These are phyloP conservation scores for Syngnathus typhle DNA, from an alignment of 2,113 vertebrate genomes.

Conservation along the genomic window DNA sequence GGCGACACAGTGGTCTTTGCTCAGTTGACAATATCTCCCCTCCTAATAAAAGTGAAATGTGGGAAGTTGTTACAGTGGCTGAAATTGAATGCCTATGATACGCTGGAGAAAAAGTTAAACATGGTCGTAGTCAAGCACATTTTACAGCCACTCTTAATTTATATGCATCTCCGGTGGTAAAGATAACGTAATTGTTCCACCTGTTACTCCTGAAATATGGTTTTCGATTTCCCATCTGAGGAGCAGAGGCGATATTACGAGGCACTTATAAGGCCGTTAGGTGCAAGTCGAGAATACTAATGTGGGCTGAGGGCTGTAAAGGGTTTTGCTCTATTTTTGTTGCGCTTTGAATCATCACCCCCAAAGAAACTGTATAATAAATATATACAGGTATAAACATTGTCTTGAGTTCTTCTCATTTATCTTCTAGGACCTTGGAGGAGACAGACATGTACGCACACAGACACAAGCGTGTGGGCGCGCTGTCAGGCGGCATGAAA, in stretches of 20 bases:
- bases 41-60: constrained; percentile 24
- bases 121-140: constrained; percentile 1
- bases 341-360: background rate
- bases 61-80: constrained; percentile 4
- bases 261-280: background rate
- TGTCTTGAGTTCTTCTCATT: constrained; percentile 24
- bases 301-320: background rate
- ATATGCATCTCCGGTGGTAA: constrained; percentile 3
- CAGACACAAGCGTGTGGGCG: constrained; percentile 86
- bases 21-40: background rate
- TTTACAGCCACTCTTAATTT: constrained; percentile 15
- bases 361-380: constrained; percentile 15
- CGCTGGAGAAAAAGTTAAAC: constrained; percentile 6
- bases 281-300: background rate
- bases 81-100: constrained; percentile 14
- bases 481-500: constrained; percentile 93
- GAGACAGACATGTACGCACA: constrained; percentile 87
- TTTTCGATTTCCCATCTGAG: constrained; percentile 1
- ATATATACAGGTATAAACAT: constrained; percentile 27
- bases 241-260: background rate
- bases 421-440: constrained; percentile 77
- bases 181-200: constrained; percentile 9
- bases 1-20: constrained; percentile 2
- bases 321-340: background rate
- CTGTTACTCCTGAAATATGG: background rate